Percentiles rank a stretch among this genome's conserved stretches.
phyloP scores from a whole-genome alignment of 2,888 invertebrate genomes.

The Sicus ferrugineus region DNA sequence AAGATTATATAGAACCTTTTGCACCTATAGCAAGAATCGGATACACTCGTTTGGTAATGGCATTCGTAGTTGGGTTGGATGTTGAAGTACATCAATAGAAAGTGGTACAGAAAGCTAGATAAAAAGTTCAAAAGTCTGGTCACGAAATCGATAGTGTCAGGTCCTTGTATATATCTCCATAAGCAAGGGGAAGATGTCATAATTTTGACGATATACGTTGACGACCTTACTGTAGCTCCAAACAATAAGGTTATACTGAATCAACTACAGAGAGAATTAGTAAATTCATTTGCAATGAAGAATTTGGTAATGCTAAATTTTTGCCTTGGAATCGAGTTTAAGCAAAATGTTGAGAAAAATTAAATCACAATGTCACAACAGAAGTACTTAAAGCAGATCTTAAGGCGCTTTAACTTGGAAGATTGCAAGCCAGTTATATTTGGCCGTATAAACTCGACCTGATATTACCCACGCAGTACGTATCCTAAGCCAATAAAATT shows the following conservation, averaged over 20 bases:
- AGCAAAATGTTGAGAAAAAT: slow-evolving; percentile 19
- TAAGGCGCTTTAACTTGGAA: slow-evolving; percentile 31
- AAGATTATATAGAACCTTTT: slow-evolving; percentile 52
- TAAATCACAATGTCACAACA: slow-evolving; percentile 30
- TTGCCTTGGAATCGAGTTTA: slow-evolving; percentile 37
- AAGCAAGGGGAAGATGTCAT: slow-evolving; percentile 4
- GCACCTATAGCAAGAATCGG: slow-evolving; percentile 43
- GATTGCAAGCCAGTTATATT: slow-evolving; percentile 33
- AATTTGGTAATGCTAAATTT: slow-evolving; percentile 35
- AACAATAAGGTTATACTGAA: slow-evolving; percentile 22
- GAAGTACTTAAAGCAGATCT: slow-evolving; percentile 31
- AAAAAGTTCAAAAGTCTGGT: slow-evolving; percentile 39
- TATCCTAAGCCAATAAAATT: background rate
- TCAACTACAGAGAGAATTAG: slow-evolving; percentile 26
- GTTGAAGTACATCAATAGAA: slow-evolving; percentile 41
- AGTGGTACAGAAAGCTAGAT: slow-evolving; percentile 43
- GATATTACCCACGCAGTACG: background rate
- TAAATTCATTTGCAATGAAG: slow-evolving; percentile 36
- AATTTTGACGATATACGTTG: slow-evolving; percentile 34
- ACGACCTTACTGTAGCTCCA: slow-evolving; percentile 31
- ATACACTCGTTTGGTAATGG: slow-evolving; percentile 43
- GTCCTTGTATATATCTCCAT: slow-evolving; percentile 40
- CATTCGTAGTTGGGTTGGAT: slow-evolving; percentile 38
- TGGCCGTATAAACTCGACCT: background rate
- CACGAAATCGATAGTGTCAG: slow-evolving; percentile 36